Percentiles rank a stretch among this genome's conserved stretches.
These are phyloP conservation scores for Frankliniella intonsa DNA, from an alignment of 2,888 invertebrate genomes.

Conservation along the genomic window DNA sequence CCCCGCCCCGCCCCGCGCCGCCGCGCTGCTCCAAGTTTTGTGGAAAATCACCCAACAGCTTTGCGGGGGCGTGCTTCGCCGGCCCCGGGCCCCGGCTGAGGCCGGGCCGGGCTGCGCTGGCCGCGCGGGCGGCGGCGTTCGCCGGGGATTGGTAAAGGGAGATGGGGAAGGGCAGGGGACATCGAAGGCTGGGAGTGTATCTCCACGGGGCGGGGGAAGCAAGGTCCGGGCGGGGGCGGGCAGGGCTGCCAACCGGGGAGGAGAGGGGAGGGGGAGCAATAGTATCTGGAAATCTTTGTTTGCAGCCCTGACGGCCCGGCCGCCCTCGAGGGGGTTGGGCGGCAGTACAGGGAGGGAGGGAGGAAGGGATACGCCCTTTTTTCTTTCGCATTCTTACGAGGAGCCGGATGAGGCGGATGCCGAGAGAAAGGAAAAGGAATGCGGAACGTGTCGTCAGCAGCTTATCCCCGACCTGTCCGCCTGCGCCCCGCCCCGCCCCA, in stretches of 20 bases:
- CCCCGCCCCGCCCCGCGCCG: background rate
- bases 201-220: too few relatives aligned
- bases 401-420: too few relatives aligned
- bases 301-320: background rate
- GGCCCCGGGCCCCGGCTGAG: too few relatives aligned
- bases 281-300: slow-evolving; percentile 23
- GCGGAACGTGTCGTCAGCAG: too few relatives aligned
- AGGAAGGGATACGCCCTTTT: background rate
- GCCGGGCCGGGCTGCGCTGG: too few relatives aligned
- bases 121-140: background rate
- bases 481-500: too few relatives aligned
- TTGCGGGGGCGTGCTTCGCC: background rate
- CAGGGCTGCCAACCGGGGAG: background rate
- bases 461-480: too few relatives aligned
- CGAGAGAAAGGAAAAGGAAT: too few relatives aligned
- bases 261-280: background rate
- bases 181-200: background rate
- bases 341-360: background rate
- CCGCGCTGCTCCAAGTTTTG: background rate
- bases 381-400: too few relatives aligned
- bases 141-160: background rate
- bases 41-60: background rate
- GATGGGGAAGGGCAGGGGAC: background rate
- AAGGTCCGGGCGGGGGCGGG: too few relatives aligned
- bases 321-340: background rate